A percentile compares a stretch with the other conserved stretches of the same genome.
These are phyloP conservation scores for Anoplolepis gracilipes DNA, from an alignment of 1,140 invertebrate genomes.

Conservation along the genomic window DNA sequence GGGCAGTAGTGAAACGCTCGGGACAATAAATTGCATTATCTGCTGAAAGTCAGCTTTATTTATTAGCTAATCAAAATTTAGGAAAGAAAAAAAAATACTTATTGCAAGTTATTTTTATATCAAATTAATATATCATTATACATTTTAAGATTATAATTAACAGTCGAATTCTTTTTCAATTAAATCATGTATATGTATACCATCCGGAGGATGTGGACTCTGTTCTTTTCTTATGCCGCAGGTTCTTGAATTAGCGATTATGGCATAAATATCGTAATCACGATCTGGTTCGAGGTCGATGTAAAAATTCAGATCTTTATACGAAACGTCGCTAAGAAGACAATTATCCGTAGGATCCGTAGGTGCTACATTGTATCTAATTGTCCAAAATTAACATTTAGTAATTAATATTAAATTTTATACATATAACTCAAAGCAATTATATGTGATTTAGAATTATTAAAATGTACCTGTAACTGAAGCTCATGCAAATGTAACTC, in stretches of 20 bases:
- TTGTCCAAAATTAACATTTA: conserved; percentile 65
- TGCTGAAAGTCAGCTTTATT: conserved; percentile 35
- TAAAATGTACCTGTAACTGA: conserved; percentile 89
- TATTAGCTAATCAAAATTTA: neutral
- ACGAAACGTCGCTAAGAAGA: conserved; percentile 89
- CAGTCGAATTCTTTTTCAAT: conserved; percentile 7
- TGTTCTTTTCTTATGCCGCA: conserved; percentile 68
- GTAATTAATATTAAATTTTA: neutral
- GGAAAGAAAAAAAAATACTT: neutral
- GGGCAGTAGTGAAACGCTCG: conserved; percentile 37
- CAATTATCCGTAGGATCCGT: conserved; percentile 89
- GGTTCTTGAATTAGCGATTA: conserved; percentile 85
- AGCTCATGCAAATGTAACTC: conserved; percentile 90
- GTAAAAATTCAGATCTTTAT: conserved; percentile 90
- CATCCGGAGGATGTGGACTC: conserved; percentile 71
- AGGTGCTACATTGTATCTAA: conserved; percentile 83
- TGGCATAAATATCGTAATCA: conserved; percentile 92
- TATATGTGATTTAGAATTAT: neutral
- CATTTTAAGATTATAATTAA: conserved; percentile 5
- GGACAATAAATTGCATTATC: conserved; percentile 20
- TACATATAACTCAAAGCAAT: neutral
- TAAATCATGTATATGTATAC: conserved; percentile 55
- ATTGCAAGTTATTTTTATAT: conserved; percentile 8
- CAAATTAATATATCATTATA: conserved; percentile 13
- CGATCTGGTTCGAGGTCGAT: conserved; percentile 90